phyloP scores from a whole-genome alignment of 1,140 invertebrate species.

The Gonatopus flavifemur region DNA sequence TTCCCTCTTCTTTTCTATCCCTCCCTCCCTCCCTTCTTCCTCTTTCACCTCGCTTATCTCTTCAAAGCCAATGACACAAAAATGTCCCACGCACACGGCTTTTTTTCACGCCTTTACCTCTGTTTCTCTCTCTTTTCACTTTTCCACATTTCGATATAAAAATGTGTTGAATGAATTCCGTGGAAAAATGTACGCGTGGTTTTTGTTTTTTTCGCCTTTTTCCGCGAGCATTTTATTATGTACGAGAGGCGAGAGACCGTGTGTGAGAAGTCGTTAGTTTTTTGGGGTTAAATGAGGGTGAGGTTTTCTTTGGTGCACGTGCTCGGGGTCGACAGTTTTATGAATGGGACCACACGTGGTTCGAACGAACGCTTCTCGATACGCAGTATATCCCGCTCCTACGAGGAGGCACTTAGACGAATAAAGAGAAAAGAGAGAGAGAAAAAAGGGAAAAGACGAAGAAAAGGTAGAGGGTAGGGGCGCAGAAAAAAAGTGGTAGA shows the following conservation, averaged over 20 bases:
- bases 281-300: too few species aligned
- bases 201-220: too few species aligned
- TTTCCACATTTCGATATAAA: too few species aligned
- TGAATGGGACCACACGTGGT: slow-evolving; percentile 38
- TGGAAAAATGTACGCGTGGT: background rate
- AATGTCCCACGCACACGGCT: too few species aligned
- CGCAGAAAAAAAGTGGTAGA: background rate
- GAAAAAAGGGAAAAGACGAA: slow-evolving; percentile 5
- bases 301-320: slow-evolving; percentile 31
- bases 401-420: slow-evolving; percentile 23
- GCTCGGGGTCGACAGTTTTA: slow-evolving; percentile 27
- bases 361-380: slow-evolving; percentile 28
- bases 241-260: slow-evolving; percentile 7
- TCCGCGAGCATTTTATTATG: slow-evolving; percentile 1
- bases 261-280: slow-evolving; percentile 14
- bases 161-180: background rate
- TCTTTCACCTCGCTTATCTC: background rate
- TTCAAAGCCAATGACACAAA: background rate
- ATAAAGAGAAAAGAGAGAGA: slow-evolving; percentile 24
- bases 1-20: background rate
- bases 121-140: background rate
- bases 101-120: too few species aligned
- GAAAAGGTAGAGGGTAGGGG: background rate
- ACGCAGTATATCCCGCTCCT: slow-evolving; percentile 25
- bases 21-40: background rate